Conservation (phyloP, 2,888 invertebrate genomes). For the Drosophila prostipennis region DNA sequence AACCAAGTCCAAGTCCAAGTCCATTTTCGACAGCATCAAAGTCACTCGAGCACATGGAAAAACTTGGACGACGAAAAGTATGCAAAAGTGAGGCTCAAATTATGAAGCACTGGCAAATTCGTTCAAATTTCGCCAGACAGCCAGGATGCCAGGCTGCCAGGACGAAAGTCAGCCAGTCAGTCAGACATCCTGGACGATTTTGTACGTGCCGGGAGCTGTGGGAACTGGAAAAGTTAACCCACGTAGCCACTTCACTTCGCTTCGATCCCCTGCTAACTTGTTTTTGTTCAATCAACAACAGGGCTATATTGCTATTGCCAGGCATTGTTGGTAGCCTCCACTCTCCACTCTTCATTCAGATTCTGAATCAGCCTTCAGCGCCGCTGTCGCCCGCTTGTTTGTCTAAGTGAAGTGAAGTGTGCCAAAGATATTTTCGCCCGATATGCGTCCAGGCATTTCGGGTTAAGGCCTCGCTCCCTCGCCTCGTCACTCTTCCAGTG, state of each 20-base stretch:
- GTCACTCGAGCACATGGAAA: slow-evolving; percentile 59
- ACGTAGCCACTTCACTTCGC: slow-evolving; percentile 58
- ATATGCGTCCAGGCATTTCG: slow-evolving; percentile 59
- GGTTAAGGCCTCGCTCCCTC: slow-evolving; percentile 29
- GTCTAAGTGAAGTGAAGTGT: slow-evolving; percentile 74
- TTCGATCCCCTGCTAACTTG: slow-evolving; percentile 51
- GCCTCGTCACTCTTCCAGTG: background rate
- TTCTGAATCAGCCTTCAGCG: background rate
- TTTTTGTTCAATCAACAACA: slow-evolving; percentile 77
- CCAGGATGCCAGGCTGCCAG: slow-evolving; percentile 6
- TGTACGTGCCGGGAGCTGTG: slow-evolving; percentile 42
- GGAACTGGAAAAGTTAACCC: slow-evolving; percentile 26
- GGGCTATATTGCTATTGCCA: slow-evolving; percentile 49
- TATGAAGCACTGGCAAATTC: slow-evolving; percentile 61
- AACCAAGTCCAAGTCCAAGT: slow-evolving; percentile 37
- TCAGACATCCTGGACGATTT: slow-evolving; percentile 36
- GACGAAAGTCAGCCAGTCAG: slow-evolving; percentile 3
- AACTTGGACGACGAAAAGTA: slow-evolving; percentile 54
- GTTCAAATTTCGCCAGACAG: slow-evolving; percentile 40
- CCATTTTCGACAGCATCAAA: slow-evolving; percentile 60
- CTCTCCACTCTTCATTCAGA: background rate
- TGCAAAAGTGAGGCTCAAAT: slow-evolving; percentile 53
- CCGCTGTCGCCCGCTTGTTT: slow-evolving; percentile 55
- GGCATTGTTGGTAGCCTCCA: slow-evolving; percentile 12
- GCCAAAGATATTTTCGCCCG: slow-evolving; percentile 67